Base-by-base conservation (phyloP, 2,888 invertebrate species). In the Dryobota labecula region DNA sequence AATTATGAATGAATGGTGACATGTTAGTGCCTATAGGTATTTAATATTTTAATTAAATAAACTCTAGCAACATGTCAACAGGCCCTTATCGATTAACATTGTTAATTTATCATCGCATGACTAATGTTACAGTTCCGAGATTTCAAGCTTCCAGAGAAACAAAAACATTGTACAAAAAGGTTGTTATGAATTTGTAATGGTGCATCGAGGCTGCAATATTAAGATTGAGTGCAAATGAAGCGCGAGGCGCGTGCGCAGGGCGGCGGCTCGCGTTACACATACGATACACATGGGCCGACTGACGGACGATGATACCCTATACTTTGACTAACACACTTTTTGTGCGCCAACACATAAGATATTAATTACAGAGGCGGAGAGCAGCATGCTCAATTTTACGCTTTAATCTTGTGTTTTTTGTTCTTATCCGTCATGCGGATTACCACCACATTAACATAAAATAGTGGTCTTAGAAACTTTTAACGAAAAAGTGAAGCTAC, bases 171-270 rank as follows among this genome's bases (percentile, higher is more conserved):
- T 84, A 88, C 91, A 92, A 92, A 87, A 88, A 88, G 85, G 85
- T 83, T 90, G 89, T 93, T 95, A 93, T 95, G 89, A 90, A 91
- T 91, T 86, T 86, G 90, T 92, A 95, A 95, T 95, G 94, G 90
- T 92, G 95, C 95, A 95, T 95, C 88, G 80, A 87, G 84, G 84
- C 89, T 93, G 94, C 92, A 91, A 92, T 94, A 94, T 94, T 94
- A 94, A 95, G 94, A 95, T 95, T 94, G 94, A 92, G 90, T 90
- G 94, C 89, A 94, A 95, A 95, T 95, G 94, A 90, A 80, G 90
- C 95, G 92, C 84, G 89, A 89, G 92, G 93, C 94, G 93, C 95
- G 95, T 92, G 94, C 93, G 89, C 90, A 82, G 74, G 76, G 85
- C 89, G 87, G 88, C 89, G 86, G 87, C 88, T 95, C 92, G 86